Base-by-base conservation (phyloP, 2,888 invertebrate species). In the Panopea generosa region DNA sequence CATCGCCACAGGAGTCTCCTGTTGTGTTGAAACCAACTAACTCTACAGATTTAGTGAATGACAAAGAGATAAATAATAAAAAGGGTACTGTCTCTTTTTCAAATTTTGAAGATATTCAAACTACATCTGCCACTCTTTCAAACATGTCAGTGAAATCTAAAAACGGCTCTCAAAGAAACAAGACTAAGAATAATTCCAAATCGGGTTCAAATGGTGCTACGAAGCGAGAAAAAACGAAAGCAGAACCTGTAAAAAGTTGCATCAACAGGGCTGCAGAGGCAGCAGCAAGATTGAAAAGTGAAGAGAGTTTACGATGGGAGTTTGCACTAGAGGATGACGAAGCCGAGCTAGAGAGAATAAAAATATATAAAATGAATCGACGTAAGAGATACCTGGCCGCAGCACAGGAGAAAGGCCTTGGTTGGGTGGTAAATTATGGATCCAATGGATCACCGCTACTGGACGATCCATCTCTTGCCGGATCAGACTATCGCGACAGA, bases 331-430 rank as follows among this genome's bases (percentile, higher is more conserved):
- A 83, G 11, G 86, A 90, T 66, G 75, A 83, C 7, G 87, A 90
- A 22, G 76, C 85, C 18, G 91, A 91, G 68, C 75, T 68, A 47
- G 89, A 90, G 70, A 80, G 91, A 52, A 79, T 91, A 24, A 59
- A 76, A 47, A 43, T 89, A 7, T 91, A 91, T 76, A 91, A 91
- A 84, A 84, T 90, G 16, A 91, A 91, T 77, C 80, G 90, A 33
- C 71, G 91, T 49, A 91, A 91, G 77, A 82, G 91, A n/a, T 91
- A 91, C 78, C 62, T 91, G 18, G 89, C 89, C 7, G 89, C 87
- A 9, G 89, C 89, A 45, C 87, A 86, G 50, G 86, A 86, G 16
- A 87, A 88, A 70, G 89, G 88, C 7, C 68, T 89, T 26, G 86
- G 86, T n/a, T 88, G 88, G 89, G 88, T 86, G 11, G 65, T 85